Conservation (phyloP, 2,113 vertebrate genomes). For the Myrmecophaga tridactyla region DNA sequence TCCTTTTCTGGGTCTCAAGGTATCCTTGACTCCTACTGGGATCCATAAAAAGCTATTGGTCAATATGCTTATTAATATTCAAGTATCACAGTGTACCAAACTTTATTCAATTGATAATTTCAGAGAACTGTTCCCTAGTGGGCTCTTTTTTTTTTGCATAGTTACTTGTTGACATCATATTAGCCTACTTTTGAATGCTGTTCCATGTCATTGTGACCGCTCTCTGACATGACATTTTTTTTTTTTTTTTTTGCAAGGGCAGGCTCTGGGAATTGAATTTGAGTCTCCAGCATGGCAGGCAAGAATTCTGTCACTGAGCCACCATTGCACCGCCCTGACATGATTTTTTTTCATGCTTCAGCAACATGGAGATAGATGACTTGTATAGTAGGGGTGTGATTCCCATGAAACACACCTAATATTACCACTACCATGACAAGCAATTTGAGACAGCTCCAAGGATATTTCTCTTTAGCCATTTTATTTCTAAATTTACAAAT, state of each 20-base stretch:
- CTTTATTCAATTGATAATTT: not conserved
- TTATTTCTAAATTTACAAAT: not conserved
- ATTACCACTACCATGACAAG: not conserved
- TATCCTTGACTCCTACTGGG: not conserved
- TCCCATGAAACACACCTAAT: rapidly evolving
- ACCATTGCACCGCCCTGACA: no score
- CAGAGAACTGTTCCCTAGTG: not conserved
- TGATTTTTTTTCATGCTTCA: not conserved
- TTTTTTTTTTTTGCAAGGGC: no score
- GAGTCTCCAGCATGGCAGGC: no score
- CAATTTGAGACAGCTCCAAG: not conserved
- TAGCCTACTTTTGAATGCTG: not conserved
- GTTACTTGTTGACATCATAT: not conserved
- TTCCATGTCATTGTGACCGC: not conserved
- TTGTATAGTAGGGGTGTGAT: rapidly evolving
- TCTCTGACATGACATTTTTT: not conserved
- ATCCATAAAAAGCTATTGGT: not conserved
- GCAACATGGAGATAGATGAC: not conserved
- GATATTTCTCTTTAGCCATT: not conserved
- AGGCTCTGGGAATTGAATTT: no score
- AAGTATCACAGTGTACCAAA: not conserved
- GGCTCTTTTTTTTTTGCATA: not conserved
- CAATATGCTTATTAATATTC: not conserved
- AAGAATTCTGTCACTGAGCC: no score
- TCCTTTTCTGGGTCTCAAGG: not conserved